These are phyloP conservation scores for Oreochromis grahami DNA, from an alignment of 2,797 vertebrate species.

Conservation along the genomic window DNA sequence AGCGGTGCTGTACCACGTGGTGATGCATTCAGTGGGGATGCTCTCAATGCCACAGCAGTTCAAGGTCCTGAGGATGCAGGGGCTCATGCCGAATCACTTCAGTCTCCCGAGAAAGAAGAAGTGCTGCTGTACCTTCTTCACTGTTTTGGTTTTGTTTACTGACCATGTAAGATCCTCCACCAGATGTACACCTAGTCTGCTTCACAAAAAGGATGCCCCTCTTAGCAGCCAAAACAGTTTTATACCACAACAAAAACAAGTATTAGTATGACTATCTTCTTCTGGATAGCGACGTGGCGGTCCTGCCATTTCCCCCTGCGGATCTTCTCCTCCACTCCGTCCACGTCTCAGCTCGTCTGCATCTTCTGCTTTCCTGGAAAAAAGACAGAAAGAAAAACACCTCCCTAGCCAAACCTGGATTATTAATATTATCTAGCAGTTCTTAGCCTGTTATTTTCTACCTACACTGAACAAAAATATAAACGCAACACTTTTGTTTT, in stretches of 20 bases:
- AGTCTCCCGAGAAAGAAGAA: background rate
- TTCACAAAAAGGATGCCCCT: background rate
- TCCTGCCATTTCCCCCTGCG: fast-evolving
- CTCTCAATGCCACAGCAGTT: background rate
- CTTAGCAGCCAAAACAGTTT: background rate
- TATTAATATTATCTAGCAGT: background rate
- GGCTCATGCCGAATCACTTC: background rate
- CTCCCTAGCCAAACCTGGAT: background rate
- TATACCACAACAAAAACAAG: background rate
- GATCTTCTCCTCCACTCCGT: background rate
- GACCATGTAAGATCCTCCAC: background rate
- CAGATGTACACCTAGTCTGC: background rate
- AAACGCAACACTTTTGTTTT: background rate
- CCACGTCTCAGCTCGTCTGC: background rate
- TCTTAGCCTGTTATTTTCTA: background rate
- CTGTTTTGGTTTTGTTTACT: background rate
- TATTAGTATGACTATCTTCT: background rate
- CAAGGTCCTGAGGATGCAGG: background rate
- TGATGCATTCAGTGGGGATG: background rate
- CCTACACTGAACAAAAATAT: background rate
- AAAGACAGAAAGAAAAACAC: background rate
- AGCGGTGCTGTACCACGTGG: background rate
- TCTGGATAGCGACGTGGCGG: fast-evolving
- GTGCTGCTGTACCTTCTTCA: background rate
- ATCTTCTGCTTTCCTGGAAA: background rate